These are phyloP conservation scores for Pagetopsis macropterus DNA, from an alignment of 2,797 vertebrate species.

Conservation along the genomic window DNA sequence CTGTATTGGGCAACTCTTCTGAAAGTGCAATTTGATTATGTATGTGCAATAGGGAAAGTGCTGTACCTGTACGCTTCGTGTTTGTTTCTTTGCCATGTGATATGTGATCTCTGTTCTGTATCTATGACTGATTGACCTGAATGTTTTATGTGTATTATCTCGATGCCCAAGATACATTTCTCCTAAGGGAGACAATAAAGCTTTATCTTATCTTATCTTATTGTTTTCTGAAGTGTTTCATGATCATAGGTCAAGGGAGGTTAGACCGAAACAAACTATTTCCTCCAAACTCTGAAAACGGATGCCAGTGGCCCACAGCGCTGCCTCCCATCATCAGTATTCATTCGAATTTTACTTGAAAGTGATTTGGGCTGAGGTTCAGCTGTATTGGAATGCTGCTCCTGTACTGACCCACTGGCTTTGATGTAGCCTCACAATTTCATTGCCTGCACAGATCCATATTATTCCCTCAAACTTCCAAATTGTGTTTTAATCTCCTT, in stretches of 20 bases:
- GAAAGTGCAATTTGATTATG: too few relatives aligned
- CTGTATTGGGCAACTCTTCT: too few relatives aligned
- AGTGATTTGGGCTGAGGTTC: constrained; percentile 45
- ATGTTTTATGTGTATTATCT: too few relatives aligned
- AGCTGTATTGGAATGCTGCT: constrained; percentile 58
- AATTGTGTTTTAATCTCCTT: constrained; percentile 54
- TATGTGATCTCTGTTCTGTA: too few relatives aligned
- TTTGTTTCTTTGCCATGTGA: too few relatives aligned
- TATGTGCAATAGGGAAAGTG: too few relatives aligned
- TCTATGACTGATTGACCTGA: too few relatives aligned
- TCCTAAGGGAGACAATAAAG: too few relatives aligned
- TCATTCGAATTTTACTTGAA: constrained; percentile 34
- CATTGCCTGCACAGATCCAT: constrained; percentile 62
- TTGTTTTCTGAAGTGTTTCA: background rate
- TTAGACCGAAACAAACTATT: constrained; percentile 2
- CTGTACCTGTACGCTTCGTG: too few relatives aligned
- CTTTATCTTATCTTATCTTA: too few relatives aligned
- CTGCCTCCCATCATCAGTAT: constrained; percentile 22
- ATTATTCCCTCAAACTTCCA: constrained; percentile 57
- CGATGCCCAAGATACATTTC: too few relatives aligned
- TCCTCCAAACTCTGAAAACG: constrained; percentile 1
- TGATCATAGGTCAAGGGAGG: background rate
- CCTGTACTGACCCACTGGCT: constrained; percentile 48
- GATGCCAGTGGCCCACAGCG: constrained; percentile 3
- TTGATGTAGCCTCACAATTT: constrained; percentile 70